Base-by-base conservation (phyloP, 2,113 vertebrate species). In the Mirounga angustirostris region DNA sequence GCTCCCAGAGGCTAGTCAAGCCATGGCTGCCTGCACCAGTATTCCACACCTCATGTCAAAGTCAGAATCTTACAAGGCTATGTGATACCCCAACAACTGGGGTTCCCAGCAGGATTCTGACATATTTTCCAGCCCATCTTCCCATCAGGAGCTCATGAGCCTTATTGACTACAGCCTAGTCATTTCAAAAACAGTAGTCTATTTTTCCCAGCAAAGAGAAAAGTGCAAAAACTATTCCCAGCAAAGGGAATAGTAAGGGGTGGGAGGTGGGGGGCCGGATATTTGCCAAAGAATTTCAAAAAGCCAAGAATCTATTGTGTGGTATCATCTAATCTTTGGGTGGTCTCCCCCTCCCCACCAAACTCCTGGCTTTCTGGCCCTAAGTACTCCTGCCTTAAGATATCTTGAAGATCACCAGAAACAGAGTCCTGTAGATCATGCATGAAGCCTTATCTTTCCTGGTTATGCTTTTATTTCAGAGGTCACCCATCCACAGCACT, bases 381-480 rank as follows among this genome's bases (percentile, higher is more conserved):
- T 90, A 94, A 97, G 87, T 33, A 54, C 18, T 87, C 96, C 56
- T 89, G 78, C 92, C 92, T 98, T 91, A 95, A 93, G 83, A 40
- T 92, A 95, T 92, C 97, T 89, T 96, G 82, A 97, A 97, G 97
- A 98, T 94, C 98, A 93, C 82, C 97, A 98, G 96, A 96, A 97
- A 91, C 56, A 33, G 78, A 67, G 58, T 8, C 89, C 43, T 83
- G 22, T 1, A 40, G 86, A 54, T 54, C 93, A 79, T 22, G 97
- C 96, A 61, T 81, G 71, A 88, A 92, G 91, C 11, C 93, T 98
- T 97, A 97, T 97, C 97, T 98, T 81, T 61, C 50, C 95, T 21
- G 58, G 95, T 74, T 96, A 84, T 91, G 94, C 67, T 90, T 97
- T 95, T 74, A 67, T 84, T 97, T 95, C 65, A 93, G 92, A 93